Base-by-base conservation (phyloP, 2,797 vertebrate species). In the Anas capensis region DNA sequence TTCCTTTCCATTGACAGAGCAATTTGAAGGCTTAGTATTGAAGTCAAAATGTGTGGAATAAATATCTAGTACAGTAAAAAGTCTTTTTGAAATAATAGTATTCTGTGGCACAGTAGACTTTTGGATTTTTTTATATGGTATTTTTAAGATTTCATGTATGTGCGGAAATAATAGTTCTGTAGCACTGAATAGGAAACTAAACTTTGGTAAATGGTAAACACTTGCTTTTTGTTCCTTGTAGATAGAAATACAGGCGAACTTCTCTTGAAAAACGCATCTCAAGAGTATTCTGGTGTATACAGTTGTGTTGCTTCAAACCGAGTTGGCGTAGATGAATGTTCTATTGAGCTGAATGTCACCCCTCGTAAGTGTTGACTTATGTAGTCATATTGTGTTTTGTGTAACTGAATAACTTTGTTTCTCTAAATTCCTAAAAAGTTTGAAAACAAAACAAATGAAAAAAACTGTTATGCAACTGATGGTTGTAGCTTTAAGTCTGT, bases 261-360 rank as follows among this genome's bases (percentile, higher is more conserved):
- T 92, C 98, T 97, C 56, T 95, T 99, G 77, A 99, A 97, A 96
- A 99, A 99, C 10, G 99, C 98, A 20, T 99, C 98, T 71, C 95
- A 96, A 29, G 97, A 97, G 20, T 96, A 98, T 78, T 99, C 99
- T 42, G 99, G 99, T 38, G 97, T 89, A 2, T 99, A 99, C 96
- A 98, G 46, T 90, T 99, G 99, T 84, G 95, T 97, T 6, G 98
- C 97, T 82, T 95, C 81, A 51, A 99, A 99, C 95, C 97, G 98
- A 62, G 98, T 99, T 51, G 99, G 99, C 92, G 92, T 84, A 0
- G 99, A 99, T 61, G 98, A 99, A 42, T 99, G 99, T 97, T 53
- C 95, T 16, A 69, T 99, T 33, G 71, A 96, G 82, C 98, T 99
- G 88, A 97, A 96, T 2, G 97, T 99, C 66, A 98, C 98, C 44